Base-by-base conservation (phyloP, 2,113 vertebrate species). In the Pimephales promelas region DNA sequence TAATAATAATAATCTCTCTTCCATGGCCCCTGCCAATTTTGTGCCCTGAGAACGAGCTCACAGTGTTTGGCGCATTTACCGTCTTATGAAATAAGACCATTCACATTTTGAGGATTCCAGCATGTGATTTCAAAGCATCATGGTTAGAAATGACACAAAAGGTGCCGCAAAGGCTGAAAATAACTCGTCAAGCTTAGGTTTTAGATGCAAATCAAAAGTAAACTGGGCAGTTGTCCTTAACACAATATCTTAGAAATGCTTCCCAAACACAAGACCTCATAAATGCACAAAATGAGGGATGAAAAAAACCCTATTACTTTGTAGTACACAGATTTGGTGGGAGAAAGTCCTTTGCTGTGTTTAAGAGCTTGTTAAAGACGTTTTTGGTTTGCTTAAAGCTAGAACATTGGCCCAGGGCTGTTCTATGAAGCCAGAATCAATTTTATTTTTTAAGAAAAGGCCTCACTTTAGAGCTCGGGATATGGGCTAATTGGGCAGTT, bases 401-500 rank as follows among this genome's bases (percentile, higher is more conserved):
- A 71, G 82, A 84, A 78, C 64, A 52, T 57, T 87, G 79, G 79
- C 72, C 79, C 79, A 36, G 73, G 52, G 79, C 43, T 75, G 76
- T 73, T 72, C 24, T 10, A 73, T 56, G 18, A n/a, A 73, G 83
- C 78, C 83, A 82, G 74, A 24, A 45, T 84, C 13, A 20, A 31
- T 77, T 59, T 49, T 82, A 83, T 81, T 62, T 54, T 54, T 5
- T 9, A 2, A 82, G 66, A 74, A 74, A 79, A 84, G 64, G 80
- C 79, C 79, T 73, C 79, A 64, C 64, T 72, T 64, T 68, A 66
- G 73, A 71, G 59, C 79, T 64, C 56, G 52, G 82, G 86, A 84
- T 56, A 62, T 59, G 73, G 86, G 75, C 83, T 87, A 84, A 87
- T 87, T 87, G 86, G 79, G 62, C 74, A 82, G 79, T 79, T 82